Evolutionary conservation across 2,797 vertebrate species (phyloP).

Genomic region (Psittacula derbiana): DNA sequence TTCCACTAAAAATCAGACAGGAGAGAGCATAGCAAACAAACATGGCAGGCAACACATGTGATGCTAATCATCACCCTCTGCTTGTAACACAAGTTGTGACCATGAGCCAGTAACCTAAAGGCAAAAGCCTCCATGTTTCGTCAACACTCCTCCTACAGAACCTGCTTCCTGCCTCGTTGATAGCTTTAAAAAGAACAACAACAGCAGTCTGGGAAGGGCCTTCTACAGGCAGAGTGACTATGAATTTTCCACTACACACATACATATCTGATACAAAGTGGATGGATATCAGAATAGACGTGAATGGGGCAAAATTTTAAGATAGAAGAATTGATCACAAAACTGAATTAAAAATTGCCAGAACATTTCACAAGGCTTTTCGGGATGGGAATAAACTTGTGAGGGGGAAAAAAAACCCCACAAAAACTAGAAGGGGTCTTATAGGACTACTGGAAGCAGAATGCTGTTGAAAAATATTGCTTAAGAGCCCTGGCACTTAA

Average conservation of each 20-base stretch:
- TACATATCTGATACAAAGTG: fast-evolving
- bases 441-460: neutral
- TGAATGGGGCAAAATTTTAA: neutral
- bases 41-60: neutral
- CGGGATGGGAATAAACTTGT: neutral
- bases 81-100: neutral
- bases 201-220: neutral
- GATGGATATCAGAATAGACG: neutral
- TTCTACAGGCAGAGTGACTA: neutral
- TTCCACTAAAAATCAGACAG: neutral
- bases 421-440: neutral
- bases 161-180: neutral
- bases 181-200: neutral
- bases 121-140: neutral
- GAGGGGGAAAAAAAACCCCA: neutral
- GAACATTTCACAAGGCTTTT: neutral
- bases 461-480: neutral
- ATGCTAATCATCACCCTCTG: neutral
- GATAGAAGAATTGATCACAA: fast-evolving
- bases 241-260: neutral
- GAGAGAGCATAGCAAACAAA: neutral
- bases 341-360: neutral
- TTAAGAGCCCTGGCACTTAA: neutral
- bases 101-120: neutral
- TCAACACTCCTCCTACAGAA: neutral